Base-by-base conservation (phyloP, 2,797 vertebrate species). In the Chiloscyllium punctatum region DNA sequence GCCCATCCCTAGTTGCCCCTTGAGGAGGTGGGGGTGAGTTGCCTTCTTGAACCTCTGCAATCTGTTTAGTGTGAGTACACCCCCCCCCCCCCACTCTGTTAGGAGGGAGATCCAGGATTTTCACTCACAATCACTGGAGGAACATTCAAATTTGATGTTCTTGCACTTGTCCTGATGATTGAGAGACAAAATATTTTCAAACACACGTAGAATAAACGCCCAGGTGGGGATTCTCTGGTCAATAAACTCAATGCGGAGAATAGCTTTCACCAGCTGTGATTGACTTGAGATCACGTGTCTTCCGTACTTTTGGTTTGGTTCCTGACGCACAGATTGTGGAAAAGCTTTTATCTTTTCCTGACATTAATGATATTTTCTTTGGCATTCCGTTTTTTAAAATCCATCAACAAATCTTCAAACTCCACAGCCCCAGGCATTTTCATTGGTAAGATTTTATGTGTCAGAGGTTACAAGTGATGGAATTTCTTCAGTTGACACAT, bases 401-500 rank as follows among this genome's bases (percentile, higher is more conserved):
- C 33, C 13, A 66, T 91, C 88, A 91, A 91, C 82, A 48, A 48
- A 84, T 48, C 79, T 84, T 4, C 51, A 90, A 90, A 90, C 84
- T 82, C 79, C 57, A 62, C 30, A n/a, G 88, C 88, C 62, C 88
- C 57, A 6, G 88, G 88, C 53, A 62, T 57, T 91, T n/a, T 66
- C 57, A n/a, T 66, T 66, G 66, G 30, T 18, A 57, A n/a, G 30
- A n/a, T 66, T 57, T 7, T 13, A 66, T 66, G 57, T 15, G 53
- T 66, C 88, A 91, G 33, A 21, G 57, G 88, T 91, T 57, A 66
- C 57, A 66, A 62, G 33, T 0, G 30, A 66, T 91, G 57, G 88
- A 66, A 91, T 91, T n/a, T 91, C 53, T 91, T 91, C 57, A 91
- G 66, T 91, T 66, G n/a, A 21, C 88, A n/a, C 33, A n/a, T 66